Base-by-base conservation (phyloP, 2,797 vertebrate genomes). In the Rhabdomys pumilio region DNA sequence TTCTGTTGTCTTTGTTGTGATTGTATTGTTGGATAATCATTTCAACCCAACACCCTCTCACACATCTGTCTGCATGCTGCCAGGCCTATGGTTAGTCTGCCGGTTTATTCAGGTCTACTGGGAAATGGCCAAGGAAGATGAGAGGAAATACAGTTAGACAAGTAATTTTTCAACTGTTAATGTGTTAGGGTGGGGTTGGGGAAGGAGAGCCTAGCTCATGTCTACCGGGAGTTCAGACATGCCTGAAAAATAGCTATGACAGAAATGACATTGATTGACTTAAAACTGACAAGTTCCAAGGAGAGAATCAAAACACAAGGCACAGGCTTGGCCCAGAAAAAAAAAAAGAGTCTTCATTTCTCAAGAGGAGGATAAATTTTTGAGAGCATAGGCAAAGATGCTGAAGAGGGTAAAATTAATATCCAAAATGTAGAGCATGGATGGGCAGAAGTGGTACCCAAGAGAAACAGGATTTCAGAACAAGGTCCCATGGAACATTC, bases 151-250 rank as follows among this genome's bases (percentile, higher is more conserved):
- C 80, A 76, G 79, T 84, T 29, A 93, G 41, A 6, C 55, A 67
- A 41, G 79, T 17, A 59, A 92, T 63, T 76, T 94, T 84, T 65
- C 29, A 83, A 14, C 53, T 76, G 19, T 80, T 86, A 83, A 89
- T 79, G 19, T 72, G 50, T 69, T 38, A 0, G 14, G 13, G 0
- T 26, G 7, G 4, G 5, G 9, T 4, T 0, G 4, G 20, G n/a
- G 26, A 20, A 44, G 20, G 44, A 47, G 59, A 81, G 7, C 31
- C 31, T 75, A 81, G 24, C 34, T 87, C 75, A 15, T 69, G 17
- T 67, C 88, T 79, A 47, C 31, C 82, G 63, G 55, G 72, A 96
- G 85, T 91, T 89, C 55, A 85, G n/a, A 63, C 26, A n/a, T 24
- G 14, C 31, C 55, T 67, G 65, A 69, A 90, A 61, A 84, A 82